These are phyloP conservation scores for Rattus rattus DNA, from an alignment of 2,113 vertebrate species.

Conservation along the genomic window DNA sequence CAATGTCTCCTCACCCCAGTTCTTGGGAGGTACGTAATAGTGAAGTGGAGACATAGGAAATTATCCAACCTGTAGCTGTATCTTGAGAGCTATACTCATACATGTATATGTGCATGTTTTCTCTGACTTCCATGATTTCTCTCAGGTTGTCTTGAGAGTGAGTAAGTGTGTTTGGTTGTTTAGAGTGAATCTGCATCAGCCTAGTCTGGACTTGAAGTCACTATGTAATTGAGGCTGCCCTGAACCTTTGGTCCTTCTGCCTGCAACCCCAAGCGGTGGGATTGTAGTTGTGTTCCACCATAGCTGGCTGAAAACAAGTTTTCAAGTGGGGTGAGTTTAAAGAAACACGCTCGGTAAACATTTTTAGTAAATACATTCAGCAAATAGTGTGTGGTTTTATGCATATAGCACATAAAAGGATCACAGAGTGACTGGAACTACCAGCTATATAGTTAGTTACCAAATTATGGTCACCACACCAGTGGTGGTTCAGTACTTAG, in stretches of 20 bases:
- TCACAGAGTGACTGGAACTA: background rate
- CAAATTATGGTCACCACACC: background rate
- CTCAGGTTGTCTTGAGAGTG: background rate
- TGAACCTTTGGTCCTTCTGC: background rate
- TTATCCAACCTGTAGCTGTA: background rate
- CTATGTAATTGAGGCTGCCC: background rate
- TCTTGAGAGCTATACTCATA: background rate
- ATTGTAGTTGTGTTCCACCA: background rate
- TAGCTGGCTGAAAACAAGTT: background rate
- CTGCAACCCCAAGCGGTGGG: background rate
- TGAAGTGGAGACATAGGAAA: background rate
- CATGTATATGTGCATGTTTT: background rate
- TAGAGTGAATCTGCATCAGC: background rate
- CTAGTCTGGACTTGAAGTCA: background rate
- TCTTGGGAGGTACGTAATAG: background rate
- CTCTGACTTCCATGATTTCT: background rate
- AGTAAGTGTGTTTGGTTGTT: background rate
- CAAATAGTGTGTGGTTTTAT: background rate
- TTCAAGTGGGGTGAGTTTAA: background rate
- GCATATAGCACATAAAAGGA: background rate
- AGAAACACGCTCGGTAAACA: background rate
- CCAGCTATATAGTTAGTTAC: background rate
- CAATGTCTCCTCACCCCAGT: background rate
- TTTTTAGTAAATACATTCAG: conserved; percentile 34
- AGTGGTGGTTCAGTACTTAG: background rate